Evolutionary conservation across 2,797 vertebrate genomes (phyloP).

Genomic region (Oryzias sinensis): DNA sequence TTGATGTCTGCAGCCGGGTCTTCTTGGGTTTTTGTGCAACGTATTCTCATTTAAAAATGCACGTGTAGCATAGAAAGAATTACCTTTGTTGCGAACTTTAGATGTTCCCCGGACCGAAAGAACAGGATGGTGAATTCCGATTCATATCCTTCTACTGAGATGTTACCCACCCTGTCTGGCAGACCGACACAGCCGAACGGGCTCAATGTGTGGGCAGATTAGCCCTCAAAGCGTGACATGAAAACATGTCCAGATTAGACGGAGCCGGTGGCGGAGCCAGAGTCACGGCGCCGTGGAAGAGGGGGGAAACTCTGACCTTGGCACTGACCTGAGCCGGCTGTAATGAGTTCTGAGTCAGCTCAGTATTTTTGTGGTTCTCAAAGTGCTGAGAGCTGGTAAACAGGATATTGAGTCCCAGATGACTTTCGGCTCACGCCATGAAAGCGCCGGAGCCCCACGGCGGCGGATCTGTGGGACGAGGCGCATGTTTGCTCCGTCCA

Average conservation of each 20-base stretch:
- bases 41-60: too few relatives aligned
- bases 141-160: too few relatives aligned
- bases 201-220: constrained; percentile 11
- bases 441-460: constrained; percentile 46
- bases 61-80: too few relatives aligned
- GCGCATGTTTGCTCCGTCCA: constrained; percentile 28
- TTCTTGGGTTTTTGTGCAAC: too few relatives aligned
- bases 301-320: constrained; percentile 46
- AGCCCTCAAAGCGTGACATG: constrained; percentile 6
- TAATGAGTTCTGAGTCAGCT: constrained; percentile 60
- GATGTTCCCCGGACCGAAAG: too few relatives aligned
- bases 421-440: constrained; percentile 59
- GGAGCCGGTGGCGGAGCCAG: constrained; percentile 1
- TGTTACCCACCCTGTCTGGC: background rate
- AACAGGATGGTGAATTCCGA: too few relatives aligned
- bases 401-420: constrained; percentile 65
- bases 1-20: too few relatives aligned
- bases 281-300: constrained; percentile 6
- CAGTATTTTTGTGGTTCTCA: constrained; percentile 56
- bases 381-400: constrained; percentile 68
- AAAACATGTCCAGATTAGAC: constrained; percentile 14
- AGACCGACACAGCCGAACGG: background rate
- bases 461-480: constrained; percentile 1
- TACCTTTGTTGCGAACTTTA: too few relatives aligned
- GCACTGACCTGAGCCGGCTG: constrained; percentile 50